phyloP scores from a whole-genome alignment of 1,140 invertebrate genomes.

The Acromyrmex heyeri region DNA sequence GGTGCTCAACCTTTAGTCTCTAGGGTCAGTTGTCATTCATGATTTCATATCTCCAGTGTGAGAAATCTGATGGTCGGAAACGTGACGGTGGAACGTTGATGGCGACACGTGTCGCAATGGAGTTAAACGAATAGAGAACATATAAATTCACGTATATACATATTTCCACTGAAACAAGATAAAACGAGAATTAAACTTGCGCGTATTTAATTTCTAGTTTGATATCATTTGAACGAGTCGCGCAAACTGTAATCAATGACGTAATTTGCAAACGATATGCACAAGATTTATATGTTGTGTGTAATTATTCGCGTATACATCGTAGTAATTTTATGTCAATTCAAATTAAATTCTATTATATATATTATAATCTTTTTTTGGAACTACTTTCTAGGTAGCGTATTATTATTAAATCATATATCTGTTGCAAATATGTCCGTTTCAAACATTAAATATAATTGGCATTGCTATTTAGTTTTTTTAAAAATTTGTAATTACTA shows the following conservation, averaged over 20 bases:
- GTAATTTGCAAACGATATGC: not conserved
- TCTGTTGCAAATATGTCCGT: not conserved
- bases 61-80: not conserved
- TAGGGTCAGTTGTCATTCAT: conserved; percentile 38
- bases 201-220: not conserved
- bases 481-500: conserved; percentile 38
- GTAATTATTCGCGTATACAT: not conserved
- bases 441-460: conserved; percentile 7
- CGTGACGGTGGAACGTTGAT: conserved; percentile 12
- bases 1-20: conserved; percentile 27
- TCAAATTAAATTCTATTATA: not conserved
- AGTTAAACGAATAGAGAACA: not conserved
- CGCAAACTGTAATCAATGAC: not conserved
- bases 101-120: conserved; percentile 1
- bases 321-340: not conserved
- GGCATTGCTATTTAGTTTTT: not conserved
- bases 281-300: not conserved
- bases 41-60: not conserved
- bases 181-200: not conserved
- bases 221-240: not conserved
- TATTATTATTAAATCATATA: conserved; percentile 27
- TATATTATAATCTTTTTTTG: not conserved
- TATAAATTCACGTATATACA: not conserved
- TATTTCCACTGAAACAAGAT: not conserved
- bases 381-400: not conserved